Percentiles rank a stretch among this genome's conserved stretches.
Evolutionary conservation across 2,113 vertebrate species (phyloP).

Genomic region (Ovis canadensis): DNA sequence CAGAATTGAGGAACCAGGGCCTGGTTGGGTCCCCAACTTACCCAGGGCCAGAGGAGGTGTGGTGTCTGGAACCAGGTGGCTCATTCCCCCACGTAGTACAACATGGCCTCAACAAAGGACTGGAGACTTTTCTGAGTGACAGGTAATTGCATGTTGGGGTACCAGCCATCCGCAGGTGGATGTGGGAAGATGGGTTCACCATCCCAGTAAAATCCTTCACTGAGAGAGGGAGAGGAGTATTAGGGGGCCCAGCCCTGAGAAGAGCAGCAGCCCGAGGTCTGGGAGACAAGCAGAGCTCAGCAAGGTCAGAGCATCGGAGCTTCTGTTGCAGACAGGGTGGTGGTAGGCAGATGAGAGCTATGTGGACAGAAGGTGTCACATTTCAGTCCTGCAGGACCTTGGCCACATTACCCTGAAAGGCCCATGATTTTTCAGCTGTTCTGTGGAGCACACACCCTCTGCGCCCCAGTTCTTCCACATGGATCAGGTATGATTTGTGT

Average conservation of each 20-base stretch:
- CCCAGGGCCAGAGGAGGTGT: slow-evolving; percentile 92
- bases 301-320: background rate
- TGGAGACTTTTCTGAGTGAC: slow-evolving; percentile 81
- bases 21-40: slow-evolving; percentile 54
- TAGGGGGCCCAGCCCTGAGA: background rate
- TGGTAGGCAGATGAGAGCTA: background rate
- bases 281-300: background rate
- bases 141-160: slow-evolving; percentile 88
- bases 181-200: slow-evolving; percentile 87
- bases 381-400: background rate
- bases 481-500: rapidly evolving
- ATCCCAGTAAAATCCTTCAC: slow-evolving; percentile 92
- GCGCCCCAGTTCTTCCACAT: background rate
- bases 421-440: too few relatives aligned
- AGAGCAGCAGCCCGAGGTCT: background rate
- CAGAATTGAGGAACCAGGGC: background rate
- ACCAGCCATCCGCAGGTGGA: slow-evolving; percentile 85
- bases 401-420: background rate
- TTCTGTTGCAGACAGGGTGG: too few relatives aligned
- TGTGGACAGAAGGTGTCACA: background rate
- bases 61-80: slow-evolving; percentile 86
- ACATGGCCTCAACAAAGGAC: background rate
- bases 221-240: slow-evolving; percentile 46
- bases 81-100: slow-evolving; percentile 83
- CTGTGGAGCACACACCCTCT: background rate